phyloP scores from a whole-genome alignment of 2,797 vertebrate species.

The Buphagus erythrorhynchus region DNA sequence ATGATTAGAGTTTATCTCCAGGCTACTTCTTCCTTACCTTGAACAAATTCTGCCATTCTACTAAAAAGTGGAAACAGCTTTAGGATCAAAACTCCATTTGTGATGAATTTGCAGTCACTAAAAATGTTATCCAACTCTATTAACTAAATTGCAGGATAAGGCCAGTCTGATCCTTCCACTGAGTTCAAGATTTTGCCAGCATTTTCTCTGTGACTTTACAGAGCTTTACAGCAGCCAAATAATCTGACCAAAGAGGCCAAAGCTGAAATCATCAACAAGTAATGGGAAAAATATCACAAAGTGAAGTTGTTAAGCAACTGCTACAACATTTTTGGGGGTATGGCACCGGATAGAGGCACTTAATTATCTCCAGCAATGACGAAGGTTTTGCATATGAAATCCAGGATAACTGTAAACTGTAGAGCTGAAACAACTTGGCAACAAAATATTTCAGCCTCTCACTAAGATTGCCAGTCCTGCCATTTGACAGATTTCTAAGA shows the following conservation, averaged over 20 bases:
- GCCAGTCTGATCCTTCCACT: not conserved
- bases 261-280: not conserved
- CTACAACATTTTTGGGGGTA: not conserved
- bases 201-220: not conserved
- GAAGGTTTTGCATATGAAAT: not conserved
- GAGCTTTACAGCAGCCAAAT: not conserved
- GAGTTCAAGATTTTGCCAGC: not conserved
- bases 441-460: constrained; percentile 1
- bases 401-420: not conserved
- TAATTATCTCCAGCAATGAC: constrained; percentile 5
- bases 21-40: not conserved
- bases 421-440: not conserved
- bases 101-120: not conserved
- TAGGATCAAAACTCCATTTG: not conserved
- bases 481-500: not conserved
- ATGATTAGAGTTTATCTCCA: not conserved
- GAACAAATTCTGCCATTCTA: not conserved
- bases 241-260: not conserved
- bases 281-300: not conserved
- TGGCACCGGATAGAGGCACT: not conserved
- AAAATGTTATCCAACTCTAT: not conserved
- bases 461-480: not conserved
- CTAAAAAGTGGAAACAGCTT: not conserved
- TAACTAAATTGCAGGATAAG: not conserved
- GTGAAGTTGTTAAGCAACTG: not conserved